Conservation (phyloP, 2,797 vertebrate genomes). For the Rallus crepitans region DNA sequence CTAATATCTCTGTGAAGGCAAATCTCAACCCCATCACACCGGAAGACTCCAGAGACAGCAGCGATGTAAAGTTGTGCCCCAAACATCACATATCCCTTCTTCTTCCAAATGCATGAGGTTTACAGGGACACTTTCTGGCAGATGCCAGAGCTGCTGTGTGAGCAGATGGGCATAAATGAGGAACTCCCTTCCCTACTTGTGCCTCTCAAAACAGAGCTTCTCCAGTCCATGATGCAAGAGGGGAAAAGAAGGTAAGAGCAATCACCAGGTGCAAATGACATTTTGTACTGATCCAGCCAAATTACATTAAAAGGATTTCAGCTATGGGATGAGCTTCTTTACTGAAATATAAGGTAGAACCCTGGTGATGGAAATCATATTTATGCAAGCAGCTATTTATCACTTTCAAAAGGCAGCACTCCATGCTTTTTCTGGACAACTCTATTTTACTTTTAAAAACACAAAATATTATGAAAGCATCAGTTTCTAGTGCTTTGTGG, state of each 20-base stretch:
- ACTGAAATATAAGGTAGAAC: not conserved
- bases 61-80: not conserved
- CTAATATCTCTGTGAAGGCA: not conserved
- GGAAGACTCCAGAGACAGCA: not conserved
- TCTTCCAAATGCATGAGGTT: not conserved
- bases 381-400: not conserved
- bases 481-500: not conserved
- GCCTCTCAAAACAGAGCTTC: not conserved
- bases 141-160: not conserved
- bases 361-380: not conserved
- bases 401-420: not conserved
- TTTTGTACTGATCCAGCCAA: not conserved
- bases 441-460: not conserved
- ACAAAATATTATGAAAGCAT: not conserved
- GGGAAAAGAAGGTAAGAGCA: not conserved
- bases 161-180: not conserved
- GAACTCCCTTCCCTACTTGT: not conserved
- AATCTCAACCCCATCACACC: not conserved
- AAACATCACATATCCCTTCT: not conserved
- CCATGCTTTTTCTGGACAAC: not conserved
- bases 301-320: not conserved
- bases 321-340: not conserved
- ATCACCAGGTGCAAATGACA: not conserved
- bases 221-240: not conserved
- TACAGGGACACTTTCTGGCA: not conserved